Evolutionary conservation across 2,113 vertebrate species (phyloP).

Genomic region (Picathartes gymnocephalus): DNA sequence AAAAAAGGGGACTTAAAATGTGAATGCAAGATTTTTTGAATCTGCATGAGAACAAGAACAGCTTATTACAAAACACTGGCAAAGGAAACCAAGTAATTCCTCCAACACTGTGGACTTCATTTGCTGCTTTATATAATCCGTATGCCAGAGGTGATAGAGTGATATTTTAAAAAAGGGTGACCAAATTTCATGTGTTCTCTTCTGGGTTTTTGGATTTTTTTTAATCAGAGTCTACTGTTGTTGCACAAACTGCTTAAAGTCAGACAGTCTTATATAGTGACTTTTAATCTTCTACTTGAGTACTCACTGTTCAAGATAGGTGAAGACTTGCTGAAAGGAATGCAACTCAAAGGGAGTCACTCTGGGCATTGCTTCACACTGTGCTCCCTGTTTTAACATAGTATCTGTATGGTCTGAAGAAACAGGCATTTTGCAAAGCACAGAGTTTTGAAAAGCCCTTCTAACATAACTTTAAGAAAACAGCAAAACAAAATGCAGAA

Average conservation of each 20-base stretch:
- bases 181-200: not conserved
- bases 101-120: not conserved
- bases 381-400: not conserved
- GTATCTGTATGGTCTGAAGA: not conserved
- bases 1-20: not conserved
- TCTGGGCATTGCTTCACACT: not conserved
- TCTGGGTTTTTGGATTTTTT: rapidly evolving
- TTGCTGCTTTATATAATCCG: not conserved
- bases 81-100: not conserved
- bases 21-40: not conserved
- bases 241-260: not conserved
- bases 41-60: not conserved
- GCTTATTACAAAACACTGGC: not conserved
- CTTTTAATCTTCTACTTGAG: not conserved
- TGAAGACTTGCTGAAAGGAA: constrained; percentile 4
- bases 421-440: not conserved
- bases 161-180: not conserved
- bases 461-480: not conserved
- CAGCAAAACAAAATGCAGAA: not conserved
- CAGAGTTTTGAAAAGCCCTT: not conserved
- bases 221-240: not conserved
- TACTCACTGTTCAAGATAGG: not conserved
- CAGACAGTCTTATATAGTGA: not conserved
- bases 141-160: not conserved
- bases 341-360: not conserved